Base-by-base conservation (phyloP, 2,113 vertebrate genomes). In the Thunnus maccoyii region DNA sequence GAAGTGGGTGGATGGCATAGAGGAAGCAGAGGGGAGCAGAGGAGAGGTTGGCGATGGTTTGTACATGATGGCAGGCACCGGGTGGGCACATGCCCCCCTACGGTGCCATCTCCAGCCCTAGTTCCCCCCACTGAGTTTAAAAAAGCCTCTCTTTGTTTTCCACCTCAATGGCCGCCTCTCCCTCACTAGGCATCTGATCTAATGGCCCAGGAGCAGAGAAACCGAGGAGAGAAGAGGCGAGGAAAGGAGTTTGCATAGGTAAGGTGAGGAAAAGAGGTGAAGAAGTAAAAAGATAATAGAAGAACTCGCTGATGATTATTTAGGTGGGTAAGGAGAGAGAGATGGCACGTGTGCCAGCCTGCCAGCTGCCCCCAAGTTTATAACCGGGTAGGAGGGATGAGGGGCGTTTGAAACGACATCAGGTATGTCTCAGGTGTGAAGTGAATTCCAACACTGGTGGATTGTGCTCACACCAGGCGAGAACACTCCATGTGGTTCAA, bases 351-450 rank as follows among this genome's bases (percentile, higher is more conserved):
- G 69, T 50, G 66, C 3, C 61, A 79, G 71, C 30, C 70, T 87
- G 79, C 50, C 64, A 77, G 76, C 79, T 80, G 56, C 79, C 85
- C 79, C 27, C 7, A n/a, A 78, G 72, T 72, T 80, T 54, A 13
- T 61, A 68, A 76, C 67, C 6, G 16, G 48, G 50, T 77, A 69
- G 58, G 76, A 61, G 30, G 70, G 70, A 15, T 62, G 72, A 71
- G 50, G n/a, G 48, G 46, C 14, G 5, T 74, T 83, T 80, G 65
- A 80, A 78, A 66, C 41, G 44, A 75, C 74, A 78, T 76, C 76
- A 56, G 67, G 68, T 70, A 76, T 32, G 56, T 86, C 71, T 86
- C 82, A 67, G 78, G 55, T 88, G 82, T 85, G 64, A 91, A 87
- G 75, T 85, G 56, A 66, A 90, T 87, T 89, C 74, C 68, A 67